Evolutionary conservation across 2,797 vertebrate genomes (phyloP).

Genomic region (Squalus acanthias): DNA sequence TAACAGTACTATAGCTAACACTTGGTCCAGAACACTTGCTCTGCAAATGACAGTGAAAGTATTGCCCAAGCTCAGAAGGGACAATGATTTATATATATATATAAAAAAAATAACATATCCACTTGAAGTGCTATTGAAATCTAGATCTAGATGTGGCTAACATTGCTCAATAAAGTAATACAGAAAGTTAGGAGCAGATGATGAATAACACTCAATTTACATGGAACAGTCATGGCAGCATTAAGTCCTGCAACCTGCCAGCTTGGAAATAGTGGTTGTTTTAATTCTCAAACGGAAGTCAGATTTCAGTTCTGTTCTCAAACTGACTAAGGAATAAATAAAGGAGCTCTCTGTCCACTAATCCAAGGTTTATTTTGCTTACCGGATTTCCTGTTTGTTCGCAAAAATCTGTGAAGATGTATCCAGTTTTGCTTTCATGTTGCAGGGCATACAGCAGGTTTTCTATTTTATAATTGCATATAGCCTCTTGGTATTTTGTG

Average conservation of each 20-base stretch:
- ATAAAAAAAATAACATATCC: too few relatives aligned
- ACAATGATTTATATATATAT: too few relatives aligned
- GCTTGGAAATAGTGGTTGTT: neutral
- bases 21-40: too few relatives aligned
- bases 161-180: neutral
- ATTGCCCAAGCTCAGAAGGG: too few relatives aligned
- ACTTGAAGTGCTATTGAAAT: too few relatives aligned
- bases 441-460: slow-evolving; percentile 72
- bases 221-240: neutral
- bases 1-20: too few relatives aligned
- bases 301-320: neutral
- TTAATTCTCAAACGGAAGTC: neutral
- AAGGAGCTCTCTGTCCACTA: neutral
- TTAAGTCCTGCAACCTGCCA: neutral
- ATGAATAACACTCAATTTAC: neutral
- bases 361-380: slow-evolving; percentile 44
- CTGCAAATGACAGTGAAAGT: too few relatives aligned
- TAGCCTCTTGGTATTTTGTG: slow-evolving; percentile 38
- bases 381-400: slow-evolving; percentile 80
- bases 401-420: slow-evolving; percentile 81
- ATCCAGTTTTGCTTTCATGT: slow-evolving; percentile 70
- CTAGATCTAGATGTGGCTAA: neutral
- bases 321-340: neutral
- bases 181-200: neutral
- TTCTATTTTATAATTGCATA: slow-evolving; percentile 59